Percentiles rank a stretch among this genome's conserved stretches.
Evolutionary conservation across 2,888 invertebrate species (phyloP).

Genomic region (Tachina fera): DNA sequence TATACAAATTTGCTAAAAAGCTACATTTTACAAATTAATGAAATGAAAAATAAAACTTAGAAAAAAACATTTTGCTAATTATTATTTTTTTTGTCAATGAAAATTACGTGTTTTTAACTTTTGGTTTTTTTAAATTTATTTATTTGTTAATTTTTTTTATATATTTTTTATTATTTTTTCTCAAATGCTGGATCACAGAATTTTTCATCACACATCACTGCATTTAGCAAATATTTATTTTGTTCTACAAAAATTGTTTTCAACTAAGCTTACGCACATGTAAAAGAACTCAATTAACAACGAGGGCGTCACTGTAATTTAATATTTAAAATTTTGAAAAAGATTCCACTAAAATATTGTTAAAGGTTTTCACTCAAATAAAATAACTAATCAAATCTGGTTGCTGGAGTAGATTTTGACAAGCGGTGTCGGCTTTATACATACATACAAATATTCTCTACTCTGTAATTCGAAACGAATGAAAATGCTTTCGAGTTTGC

Average conservation of each 20-base stretch:
- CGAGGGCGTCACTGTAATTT: not conserved
- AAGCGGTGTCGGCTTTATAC: no score
- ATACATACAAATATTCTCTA: no score
- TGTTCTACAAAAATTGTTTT: slow-evolving; percentile 24
- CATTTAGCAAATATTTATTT: slow-evolving; percentile 57
- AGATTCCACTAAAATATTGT: not conserved
- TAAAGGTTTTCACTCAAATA: no score
- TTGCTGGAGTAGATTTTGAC: no score
- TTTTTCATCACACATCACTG: slow-evolving; percentile 81
- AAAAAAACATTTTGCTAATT: slow-evolving; percentile 56
- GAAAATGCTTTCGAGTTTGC: no score
- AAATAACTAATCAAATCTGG: no score
- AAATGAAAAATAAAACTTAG: not conserved
- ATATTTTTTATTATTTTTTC: slow-evolving; percentile 70
- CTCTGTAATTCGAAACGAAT: no score
- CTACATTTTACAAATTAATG: slow-evolving; percentile 39
- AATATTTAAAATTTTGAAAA: not conserved
- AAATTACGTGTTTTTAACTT: slow-evolving; percentile 19
- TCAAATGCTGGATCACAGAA: slow-evolving; percentile 82
- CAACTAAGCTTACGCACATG: slow-evolving; percentile 22
- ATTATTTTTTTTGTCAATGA: slow-evolving; percentile 29
- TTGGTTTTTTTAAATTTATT: slow-evolving; percentile 35
- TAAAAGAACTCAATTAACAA: not conserved
- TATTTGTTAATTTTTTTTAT: slow-evolving; percentile 61
- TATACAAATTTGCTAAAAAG: slow-evolving; percentile 68